Evolutionary conservation across 2,113 vertebrate genomes (phyloP), one percentile per base, ranked within the genome.

Genomic region (Rhegmatorhina hoffmannsi): DNA sequence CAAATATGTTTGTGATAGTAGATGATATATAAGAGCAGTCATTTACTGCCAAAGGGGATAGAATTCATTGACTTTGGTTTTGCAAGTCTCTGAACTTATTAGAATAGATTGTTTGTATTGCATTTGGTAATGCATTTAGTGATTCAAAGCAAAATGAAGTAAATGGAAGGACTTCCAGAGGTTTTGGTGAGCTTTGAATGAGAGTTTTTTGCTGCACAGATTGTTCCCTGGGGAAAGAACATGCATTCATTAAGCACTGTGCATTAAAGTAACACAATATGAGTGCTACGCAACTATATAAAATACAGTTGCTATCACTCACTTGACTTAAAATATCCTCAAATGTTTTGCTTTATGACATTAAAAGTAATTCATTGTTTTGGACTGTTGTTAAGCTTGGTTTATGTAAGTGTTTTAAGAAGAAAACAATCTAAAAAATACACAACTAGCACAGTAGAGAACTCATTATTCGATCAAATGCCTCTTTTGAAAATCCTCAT

Each of bases 301-400:
- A 95, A 94, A 86, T 62, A 68, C 50, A 76, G 75, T 87, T 91
- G 78, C 82, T 91, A 66, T 84, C 64, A 83, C 55, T 89, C 63
- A 66, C 60, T 63, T 11, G 13, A 52, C 64, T 92, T 91, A 89
- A 92, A 84, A 60, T 60, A 56, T 60, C 53, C 56, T 79, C 49
- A 89, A 94, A 87, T 79, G 21, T 84, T 94, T 87, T 89, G 40
- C 64, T 79, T 87, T 89, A 72, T 91, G 52, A 4, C 34, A 67
- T 81, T 70, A 78, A 72, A 90, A 72, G 44, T 52, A 90, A 94
- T 58, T 86, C 3, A 47, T 66, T 93, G 70, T 36, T 60, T 78
- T 81, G 84, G 64, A 36, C 69, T 79, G 34, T 44, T 84, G 44
- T 68, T 89, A 90, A 74, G 18, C 59, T 92, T 92, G 66, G 66